A percentile compares a stretch with the other conserved stretches of the same genome.
These are phyloP conservation scores for Imbricaverruca yamaguchii DNA, from an alignment of 2,888 invertebrate genomes.

Conservation along the genomic window DNA sequence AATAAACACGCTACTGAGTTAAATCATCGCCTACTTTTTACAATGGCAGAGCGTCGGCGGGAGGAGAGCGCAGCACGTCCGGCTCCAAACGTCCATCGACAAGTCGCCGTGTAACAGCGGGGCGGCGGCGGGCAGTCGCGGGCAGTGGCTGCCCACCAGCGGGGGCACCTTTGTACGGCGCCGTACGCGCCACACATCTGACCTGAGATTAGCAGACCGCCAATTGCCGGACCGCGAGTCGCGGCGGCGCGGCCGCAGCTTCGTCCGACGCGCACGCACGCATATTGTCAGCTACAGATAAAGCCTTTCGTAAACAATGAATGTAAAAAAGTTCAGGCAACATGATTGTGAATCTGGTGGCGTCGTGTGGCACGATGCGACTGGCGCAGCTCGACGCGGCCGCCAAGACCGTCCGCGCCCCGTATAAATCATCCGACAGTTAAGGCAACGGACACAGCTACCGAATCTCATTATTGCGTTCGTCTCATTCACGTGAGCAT, in stretches of 20 bases:
- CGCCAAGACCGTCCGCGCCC: too few relatives aligned
- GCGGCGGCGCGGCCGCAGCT: too few relatives aligned
- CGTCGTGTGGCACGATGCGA: not conserved
- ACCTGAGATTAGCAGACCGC: constrained; percentile 11
- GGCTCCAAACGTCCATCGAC: not conserved
- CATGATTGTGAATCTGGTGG: constrained; percentile 4
- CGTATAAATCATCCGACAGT: too few relatives aligned
- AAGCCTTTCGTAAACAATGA: constrained; percentile 7
- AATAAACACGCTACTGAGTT: constrained; percentile 16
- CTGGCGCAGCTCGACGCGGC: not conserved
- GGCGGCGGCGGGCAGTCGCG: not conserved
- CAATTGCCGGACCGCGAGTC: not conserved
- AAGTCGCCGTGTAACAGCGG: not conserved
- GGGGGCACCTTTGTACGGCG: not conserved
- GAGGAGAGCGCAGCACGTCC: not conserved
- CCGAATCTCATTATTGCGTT: constrained; percentile 8
- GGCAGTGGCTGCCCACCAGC: not conserved
- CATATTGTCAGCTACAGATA: not conserved
- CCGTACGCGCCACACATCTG: not conserved
- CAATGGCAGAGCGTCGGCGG: not conserved
- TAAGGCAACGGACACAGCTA: constrained; percentile 7
- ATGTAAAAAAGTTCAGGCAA: constrained; percentile 8
- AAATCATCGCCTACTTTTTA: constrained; percentile 16
- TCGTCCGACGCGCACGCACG: not conserved
- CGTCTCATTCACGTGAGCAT: constrained; percentile 5